phyloP scores from a whole-genome alignment of 2,888 invertebrate genomes.

The Urechis unicinctus region DNA sequence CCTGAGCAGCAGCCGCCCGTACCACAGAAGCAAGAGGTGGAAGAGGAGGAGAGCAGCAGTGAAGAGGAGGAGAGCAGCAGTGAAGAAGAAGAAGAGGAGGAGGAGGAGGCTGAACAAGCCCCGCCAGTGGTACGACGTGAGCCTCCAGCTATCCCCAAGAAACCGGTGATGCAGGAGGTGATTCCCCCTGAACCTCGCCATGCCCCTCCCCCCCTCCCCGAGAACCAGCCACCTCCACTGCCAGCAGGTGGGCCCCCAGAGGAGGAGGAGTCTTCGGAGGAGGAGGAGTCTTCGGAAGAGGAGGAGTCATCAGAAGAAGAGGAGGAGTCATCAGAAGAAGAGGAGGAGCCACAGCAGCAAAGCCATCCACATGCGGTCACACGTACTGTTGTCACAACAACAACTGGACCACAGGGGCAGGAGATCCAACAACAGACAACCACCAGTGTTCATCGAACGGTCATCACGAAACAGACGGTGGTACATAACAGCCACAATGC shows the following conservation, averaged over 20 bases:
- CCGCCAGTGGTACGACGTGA: neutral
- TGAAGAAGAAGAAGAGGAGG: slow-evolving; percentile 2
- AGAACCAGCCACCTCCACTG: neutral
- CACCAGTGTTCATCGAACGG: neutral
- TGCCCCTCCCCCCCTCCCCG: neutral
- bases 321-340: slow-evolving; percentile 25
- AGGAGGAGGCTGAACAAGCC: neutral
- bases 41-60: neutral
- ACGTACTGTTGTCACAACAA: slow-evolving; percentile 8
- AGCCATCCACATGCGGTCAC: neutral
- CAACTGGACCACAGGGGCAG: neutral
- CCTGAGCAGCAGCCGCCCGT: neutral
- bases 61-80: neutral
- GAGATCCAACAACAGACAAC: neutral
- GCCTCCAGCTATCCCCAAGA: neutral
- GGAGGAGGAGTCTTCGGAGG: slow-evolving; percentile 2
- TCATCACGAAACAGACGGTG: neutral
- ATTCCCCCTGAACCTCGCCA: slow-evolving; percentile 1
- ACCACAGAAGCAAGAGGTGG: neutral
- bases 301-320: slow-evolving; percentile 18
- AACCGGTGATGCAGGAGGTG: neutral
- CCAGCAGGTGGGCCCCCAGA: slow-evolving; percentile 2
- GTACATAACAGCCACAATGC: neutral
- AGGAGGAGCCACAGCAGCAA: slow-evolving; percentile 17
- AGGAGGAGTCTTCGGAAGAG: slow-evolving; percentile 6